These are phyloP conservation scores for Stenodema calcarata DNA, from an alignment of 2,888 invertebrate genomes.

Conservation along the genomic window DNA sequence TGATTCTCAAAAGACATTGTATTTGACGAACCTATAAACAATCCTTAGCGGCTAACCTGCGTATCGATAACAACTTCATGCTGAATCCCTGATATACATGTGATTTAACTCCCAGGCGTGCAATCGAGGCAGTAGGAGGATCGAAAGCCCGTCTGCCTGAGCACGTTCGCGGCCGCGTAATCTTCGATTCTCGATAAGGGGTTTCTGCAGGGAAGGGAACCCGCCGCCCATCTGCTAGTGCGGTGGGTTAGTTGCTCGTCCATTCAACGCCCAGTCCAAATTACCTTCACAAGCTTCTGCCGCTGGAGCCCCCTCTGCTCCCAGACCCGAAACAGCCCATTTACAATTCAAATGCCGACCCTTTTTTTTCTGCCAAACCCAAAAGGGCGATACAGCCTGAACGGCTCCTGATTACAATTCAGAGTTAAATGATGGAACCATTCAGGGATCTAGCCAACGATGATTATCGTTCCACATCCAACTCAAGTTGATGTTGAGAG, in stretches of 20 bases:
- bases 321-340: background rate
- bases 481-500: background rate
- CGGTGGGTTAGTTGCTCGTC: background rate
- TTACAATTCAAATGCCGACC: background rate
- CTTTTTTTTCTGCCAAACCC: background rate
- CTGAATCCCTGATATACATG: background rate
- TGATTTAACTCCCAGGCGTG: background rate
- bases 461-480: background rate
- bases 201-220: background rate
- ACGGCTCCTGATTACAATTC: background rate
- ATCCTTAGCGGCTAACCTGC: background rate
- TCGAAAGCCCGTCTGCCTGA: background rate
- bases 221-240: background rate
- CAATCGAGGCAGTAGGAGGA: background rate
- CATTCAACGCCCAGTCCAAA: constrained; percentile 6
- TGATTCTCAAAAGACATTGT: too few relatives aligned
- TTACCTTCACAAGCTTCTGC: constrained; percentile 1
- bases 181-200: background rate
- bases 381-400: background rate
- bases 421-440: background rate
- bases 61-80: background rate
- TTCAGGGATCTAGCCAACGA: background rate
- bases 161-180: background rate
- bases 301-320: background rate
- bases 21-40: too few relatives aligned